Percentiles rank a stretch among this genome's conserved stretches.
phyloP scores from a whole-genome alignment of 1,140 invertebrate species.

The Drosophila kikkawai region DNA sequence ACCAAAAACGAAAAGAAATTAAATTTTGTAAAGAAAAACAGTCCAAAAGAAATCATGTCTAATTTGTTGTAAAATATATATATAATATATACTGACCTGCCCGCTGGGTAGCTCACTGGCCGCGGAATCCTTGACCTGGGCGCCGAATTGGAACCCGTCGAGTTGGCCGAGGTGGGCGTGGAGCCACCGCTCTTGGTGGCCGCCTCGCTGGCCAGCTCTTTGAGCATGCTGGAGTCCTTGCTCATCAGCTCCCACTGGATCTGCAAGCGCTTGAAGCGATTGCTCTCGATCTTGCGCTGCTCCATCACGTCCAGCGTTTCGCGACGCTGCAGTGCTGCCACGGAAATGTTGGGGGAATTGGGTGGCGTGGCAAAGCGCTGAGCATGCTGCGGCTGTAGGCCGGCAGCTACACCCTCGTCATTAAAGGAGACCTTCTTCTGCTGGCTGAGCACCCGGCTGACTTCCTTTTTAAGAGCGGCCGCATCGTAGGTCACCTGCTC shows the following conservation, averaged over 20 bases:
- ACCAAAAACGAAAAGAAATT: conserved; percentile 53
- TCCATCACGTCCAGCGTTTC: conserved; percentile 73
- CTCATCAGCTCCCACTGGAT: conserved; percentile 94
- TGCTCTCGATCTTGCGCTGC: conserved; percentile 83
- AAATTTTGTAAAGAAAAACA: conserved; percentile 47
- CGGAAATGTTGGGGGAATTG: conserved; percentile 90
- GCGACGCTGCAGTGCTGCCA: conserved; percentile 72
- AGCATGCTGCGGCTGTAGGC: conserved; percentile 62
- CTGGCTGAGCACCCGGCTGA: conserved; percentile 89
- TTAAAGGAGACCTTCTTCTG: conserved; percentile 88
- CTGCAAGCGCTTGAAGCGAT: conserved; percentile 91
- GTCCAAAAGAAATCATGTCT: conserved; percentile 39
- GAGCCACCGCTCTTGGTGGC: conserved; percentile 85
- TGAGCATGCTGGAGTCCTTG: conserved; percentile 85
- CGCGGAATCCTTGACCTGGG: conserved; percentile 90
- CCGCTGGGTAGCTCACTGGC: conserved; percentile 87
- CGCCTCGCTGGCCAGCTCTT: conserved; percentile 85
- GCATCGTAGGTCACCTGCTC: conserved; percentile 87
- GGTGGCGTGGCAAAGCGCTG: conserved; percentile 87
- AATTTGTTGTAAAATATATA: background rate
- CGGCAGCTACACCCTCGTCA: conserved; percentile 76
- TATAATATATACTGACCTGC: conserved; percentile 82
- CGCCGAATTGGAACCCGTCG: conserved; percentile 67
- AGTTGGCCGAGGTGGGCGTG: conserved; percentile 83
- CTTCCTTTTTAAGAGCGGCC: conserved; percentile 88